phyloP scores from a whole-genome alignment of 2,113 vertebrate species.

The Gasterosteus nipponicus region DNA sequence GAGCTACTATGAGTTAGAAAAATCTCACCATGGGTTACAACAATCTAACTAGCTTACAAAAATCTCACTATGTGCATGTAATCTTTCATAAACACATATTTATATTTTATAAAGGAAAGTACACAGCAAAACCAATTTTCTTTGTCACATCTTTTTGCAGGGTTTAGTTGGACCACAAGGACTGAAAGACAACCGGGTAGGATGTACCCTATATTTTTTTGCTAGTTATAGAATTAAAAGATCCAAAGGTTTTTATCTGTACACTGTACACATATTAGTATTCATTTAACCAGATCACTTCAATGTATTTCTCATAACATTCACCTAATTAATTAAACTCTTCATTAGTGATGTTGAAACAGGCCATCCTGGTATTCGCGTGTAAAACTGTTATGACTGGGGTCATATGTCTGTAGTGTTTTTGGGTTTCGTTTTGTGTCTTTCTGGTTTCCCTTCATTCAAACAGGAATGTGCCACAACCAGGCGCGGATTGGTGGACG shows the following conservation, averaged over 20 bases:
- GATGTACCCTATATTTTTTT: conserved; percentile 50
- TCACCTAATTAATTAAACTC: background rate
- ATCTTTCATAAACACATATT: too few relatives aligned
- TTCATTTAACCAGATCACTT: background rate
- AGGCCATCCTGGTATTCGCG: conserved; percentile 1
- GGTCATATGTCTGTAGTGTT: too few relatives aligned
- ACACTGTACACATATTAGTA: background rate
- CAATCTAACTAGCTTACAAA: background rate
- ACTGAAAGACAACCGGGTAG: conserved; percentile 96
- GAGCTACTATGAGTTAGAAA: too few relatives aligned
- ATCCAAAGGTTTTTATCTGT: background rate
- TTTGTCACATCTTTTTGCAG: conserved; percentile 75
- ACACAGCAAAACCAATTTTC: background rate
- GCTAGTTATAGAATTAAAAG: background rate
- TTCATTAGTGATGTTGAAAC: background rate
- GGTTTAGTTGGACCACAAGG: conserved; percentile 94
- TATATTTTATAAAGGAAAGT: background rate
- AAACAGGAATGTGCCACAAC: too few relatives aligned
- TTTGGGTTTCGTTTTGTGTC: too few relatives aligned
- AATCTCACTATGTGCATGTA: background rate
- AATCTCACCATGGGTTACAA: background rate
- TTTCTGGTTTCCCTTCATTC: too few relatives aligned
- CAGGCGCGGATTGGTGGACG: too few relatives aligned
- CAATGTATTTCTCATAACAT: background rate
- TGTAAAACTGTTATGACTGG: background rate